phyloP scores from a whole-genome alignment of 2,888 invertebrate genomes.

The Quadriops clusia region DNA sequence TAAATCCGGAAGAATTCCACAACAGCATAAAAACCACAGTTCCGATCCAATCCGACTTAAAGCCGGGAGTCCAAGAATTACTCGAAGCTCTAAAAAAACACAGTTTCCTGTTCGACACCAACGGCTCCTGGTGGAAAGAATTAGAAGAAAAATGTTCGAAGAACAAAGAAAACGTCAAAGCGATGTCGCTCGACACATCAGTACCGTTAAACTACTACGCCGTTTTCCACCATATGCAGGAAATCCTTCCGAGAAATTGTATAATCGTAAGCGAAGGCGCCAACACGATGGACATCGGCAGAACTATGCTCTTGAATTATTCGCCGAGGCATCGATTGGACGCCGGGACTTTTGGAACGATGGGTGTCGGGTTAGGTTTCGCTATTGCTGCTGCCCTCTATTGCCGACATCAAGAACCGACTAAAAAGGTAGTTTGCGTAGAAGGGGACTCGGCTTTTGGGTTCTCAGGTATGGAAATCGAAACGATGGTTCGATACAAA shows the following conservation, averaged over 20 bases:
- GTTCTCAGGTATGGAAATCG: slow-evolving; percentile 96
- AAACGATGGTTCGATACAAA: slow-evolving; percentile 90
- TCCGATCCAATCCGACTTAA: slow-evolving; percentile 76
- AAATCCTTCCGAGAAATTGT: slow-evolving; percentile 64
- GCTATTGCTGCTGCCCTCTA: slow-evolving; percentile 86
- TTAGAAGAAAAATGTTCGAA: slow-evolving; percentile 57
- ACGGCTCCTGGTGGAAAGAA: slow-evolving; percentile 65
- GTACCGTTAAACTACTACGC: slow-evolving; percentile 89
- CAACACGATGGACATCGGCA: slow-evolving; percentile 97
- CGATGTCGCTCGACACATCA: slow-evolving; percentile 55
- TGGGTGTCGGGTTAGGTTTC: slow-evolving; percentile 91
- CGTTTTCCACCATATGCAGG: slow-evolving; percentile 74
- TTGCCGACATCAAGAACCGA: slow-evolving; percentile 69
- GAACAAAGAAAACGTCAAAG: slow-evolving; percentile 59
- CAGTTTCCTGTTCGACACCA: slow-evolving; percentile 44
- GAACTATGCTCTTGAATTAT: slow-evolving; percentile 75
- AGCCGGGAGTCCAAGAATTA: slow-evolving; percentile 57
- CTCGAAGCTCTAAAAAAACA: slow-evolving; percentile 43
- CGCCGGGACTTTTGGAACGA: slow-evolving; percentile 94
- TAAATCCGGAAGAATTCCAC: slow-evolving; percentile 82
- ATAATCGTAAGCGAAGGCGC: slow-evolving; percentile 95
- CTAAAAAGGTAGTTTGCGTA: slow-evolving; percentile 79
- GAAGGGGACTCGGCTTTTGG: slow-evolving; percentile 98
- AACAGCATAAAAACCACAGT: slow-evolving; percentile 74
- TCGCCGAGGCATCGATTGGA: slow-evolving; percentile 81